Conservation (phyloP, 2,797 vertebrate species). For the Apogon talboti region DNA sequence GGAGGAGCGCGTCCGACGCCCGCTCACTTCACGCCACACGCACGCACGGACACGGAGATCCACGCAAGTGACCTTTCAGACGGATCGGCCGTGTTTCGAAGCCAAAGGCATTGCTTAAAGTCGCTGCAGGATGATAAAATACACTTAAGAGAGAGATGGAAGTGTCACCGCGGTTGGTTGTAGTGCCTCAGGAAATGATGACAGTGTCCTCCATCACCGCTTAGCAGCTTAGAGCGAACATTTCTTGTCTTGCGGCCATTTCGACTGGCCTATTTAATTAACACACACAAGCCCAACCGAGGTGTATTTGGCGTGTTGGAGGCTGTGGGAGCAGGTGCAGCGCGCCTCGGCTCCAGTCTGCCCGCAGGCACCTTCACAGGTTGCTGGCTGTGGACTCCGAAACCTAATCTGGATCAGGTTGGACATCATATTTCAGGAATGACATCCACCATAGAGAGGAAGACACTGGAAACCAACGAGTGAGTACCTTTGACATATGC, state of each 20-base stretch:
- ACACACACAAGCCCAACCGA: not conserved
- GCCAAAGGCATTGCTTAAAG: not conserved
- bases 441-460: conserved; percentile 96
- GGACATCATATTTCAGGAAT: conserved; percentile 74
- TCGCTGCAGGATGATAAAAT: not conserved
- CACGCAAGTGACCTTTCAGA: conserved; percentile 7
- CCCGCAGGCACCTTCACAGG: conserved; percentile 34
- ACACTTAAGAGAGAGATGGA: conserved; percentile 28
- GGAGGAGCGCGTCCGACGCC: conserved; percentile 41
- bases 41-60: conserved; percentile 21
- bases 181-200: conserved; percentile 71
- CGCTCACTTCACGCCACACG: not conserved
- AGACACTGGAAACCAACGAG: conserved; percentile 95
- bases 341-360: conserved; percentile 5
- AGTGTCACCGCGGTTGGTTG: conserved; percentile 53
- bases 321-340: conserved; percentile 69
- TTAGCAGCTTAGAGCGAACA: conserved; percentile 29
- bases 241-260: conserved; percentile 53
- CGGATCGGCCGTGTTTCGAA: not conserved
- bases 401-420: conserved; percentile 18
- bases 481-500: conserved; percentile 78
- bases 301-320: not conserved
- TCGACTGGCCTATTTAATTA: conserved; percentile 12
- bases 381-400: conserved; percentile 16
- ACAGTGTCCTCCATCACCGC: conserved; percentile 62